Base-by-base conservation (phyloP, 2,888 invertebrate genomes). In the Lycocerus yunnanus region DNA sequence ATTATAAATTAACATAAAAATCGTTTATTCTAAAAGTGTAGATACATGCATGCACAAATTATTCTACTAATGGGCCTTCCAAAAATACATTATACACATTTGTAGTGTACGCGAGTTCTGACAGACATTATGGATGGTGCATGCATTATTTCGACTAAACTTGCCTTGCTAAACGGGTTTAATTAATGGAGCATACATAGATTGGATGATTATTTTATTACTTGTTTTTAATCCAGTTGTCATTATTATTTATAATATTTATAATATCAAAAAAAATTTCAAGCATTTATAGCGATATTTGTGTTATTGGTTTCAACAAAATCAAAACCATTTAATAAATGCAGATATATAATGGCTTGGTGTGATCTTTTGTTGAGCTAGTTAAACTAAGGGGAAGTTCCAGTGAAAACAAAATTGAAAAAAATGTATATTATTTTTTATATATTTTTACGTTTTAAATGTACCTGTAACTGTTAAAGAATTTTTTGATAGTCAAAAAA, bases 1-100 rank as follows among this genome's bases (percentile, higher is more conserved):
- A 69, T 58, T 69, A 63, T 66, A 69, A 69, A 73, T 63, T 66
- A 69, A 65, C 68, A 63, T 58, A 65, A 58, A 58, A 82, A 83
- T 81, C 82, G 81, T 81, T 80, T 81, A 83, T 81, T 81, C 81
- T 75, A 80, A 79, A 80, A 78, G 81, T 80, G 82, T 82, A 80
- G 79, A 78, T 76, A 73, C 80, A 78, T 80, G 80, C 80, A 83
- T 82, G 81, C 83, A 82, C 83, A 83, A 84, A 84, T 84, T 83
- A 83, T 84, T 81, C 82, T 80, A 82, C 84, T 84, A 84, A 84
- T 84, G 84, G 83, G 82, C 81, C 80, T 79, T 78, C 84, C 83
- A 84, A 84, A 84, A 84, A 84, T 84, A 84, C 84, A 84, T 84
- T 84, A 84, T 83, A 84, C 79, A 84, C 84, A 84, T 84, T 84